These are phyloP conservation scores for Agrenia bidenticulata DNA, from an alignment of 2,888 invertebrate species.

Conservation along the genomic window DNA sequence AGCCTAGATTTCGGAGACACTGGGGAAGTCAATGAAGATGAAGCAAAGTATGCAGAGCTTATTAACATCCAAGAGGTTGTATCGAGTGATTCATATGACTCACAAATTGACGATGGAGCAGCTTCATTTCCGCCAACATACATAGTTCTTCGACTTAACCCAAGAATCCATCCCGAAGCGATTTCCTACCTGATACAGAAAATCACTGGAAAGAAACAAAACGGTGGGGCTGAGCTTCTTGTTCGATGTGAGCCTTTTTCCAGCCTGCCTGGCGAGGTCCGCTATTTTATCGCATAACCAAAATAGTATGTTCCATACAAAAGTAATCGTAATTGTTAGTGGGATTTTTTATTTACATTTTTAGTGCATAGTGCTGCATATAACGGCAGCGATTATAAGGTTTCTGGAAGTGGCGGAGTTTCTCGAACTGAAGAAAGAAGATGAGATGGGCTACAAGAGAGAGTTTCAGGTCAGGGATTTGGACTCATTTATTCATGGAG, in stretches of 20 bases:
- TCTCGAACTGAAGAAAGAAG: slow-evolving; percentile 31
- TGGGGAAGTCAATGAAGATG: slow-evolving; percentile 3
- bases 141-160: slow-evolving; percentile 29
- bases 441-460: slow-evolving; percentile 15
- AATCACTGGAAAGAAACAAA: slow-evolving; percentile 19
- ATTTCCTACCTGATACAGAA: slow-evolving; percentile 25
- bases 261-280: slow-evolving; percentile 14
- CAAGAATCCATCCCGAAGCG: slow-evolving; percentile 15
- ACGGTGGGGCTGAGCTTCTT: slow-evolving; percentile 32
- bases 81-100: too few species aligned
- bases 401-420: slow-evolving; percentile 31
- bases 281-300: too few species aligned
- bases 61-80: slow-evolving; percentile 10
- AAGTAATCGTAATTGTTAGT: too few species aligned
- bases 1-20: not conserved
- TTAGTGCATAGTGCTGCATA: slow-evolving; percentile 26
- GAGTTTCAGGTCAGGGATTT: slow-evolving; percentile 25
- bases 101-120: too few species aligned
- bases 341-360: too few species aligned
- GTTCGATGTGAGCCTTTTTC: slow-evolving; percentile 27
- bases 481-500: slow-evolving; percentile 23
- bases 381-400: slow-evolving; percentile 25
- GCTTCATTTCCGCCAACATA: slow-evolving; percentile 20
- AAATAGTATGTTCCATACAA: not conserved
- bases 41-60: not conserved